Conservation (phyloP, 2,113 vertebrate genomes). For the Cephalopholis sonnerati region DNA sequence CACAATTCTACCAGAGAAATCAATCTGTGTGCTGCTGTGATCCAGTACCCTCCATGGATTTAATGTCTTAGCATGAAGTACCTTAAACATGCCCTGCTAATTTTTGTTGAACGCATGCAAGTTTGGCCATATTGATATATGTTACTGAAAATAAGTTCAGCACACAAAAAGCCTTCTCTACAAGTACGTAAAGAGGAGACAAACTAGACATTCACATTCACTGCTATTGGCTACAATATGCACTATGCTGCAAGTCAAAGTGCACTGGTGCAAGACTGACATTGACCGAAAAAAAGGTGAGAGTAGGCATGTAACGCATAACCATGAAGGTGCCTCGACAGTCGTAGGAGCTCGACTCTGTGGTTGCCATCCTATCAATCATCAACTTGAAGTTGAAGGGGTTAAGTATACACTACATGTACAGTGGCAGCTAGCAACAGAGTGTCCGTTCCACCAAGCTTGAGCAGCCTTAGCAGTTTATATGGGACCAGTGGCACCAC, state of each 20-base stretch:
- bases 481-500: conserved; percentile 22
- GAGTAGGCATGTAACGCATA: conserved; percentile 82
- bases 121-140: conserved; percentile 26
- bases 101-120: conserved; percentile 11
- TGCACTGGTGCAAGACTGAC: conserved; percentile 80
- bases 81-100: background rate
- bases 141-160: conserved; percentile 43
- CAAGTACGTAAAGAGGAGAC: conserved; percentile 58
- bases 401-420: conserved; percentile 32
- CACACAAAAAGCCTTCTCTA: conserved; percentile 83
- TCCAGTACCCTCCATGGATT: background rate
- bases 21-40: conserved; percentile 79
- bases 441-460: conserved; percentile 51
- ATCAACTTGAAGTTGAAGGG: conserved; percentile 53
- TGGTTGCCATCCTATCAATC: conserved; percentile 60
- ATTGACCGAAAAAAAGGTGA: conserved; percentile 73
- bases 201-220: conserved; percentile 74
- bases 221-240: conserved; percentile 77
- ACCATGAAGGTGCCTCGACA: conserved; percentile 83
- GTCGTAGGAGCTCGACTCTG: conserved; percentile 84
- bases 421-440: conserved; percentile 35
- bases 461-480: conserved; percentile 49
- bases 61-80: background rate
- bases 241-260: conserved; percentile 78
- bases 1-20: conserved; percentile 65